These are phyloP conservation scores for Microctonus hyperodae DNA, from an alignment of 2,888 invertebrate genomes.

Conservation along the genomic window DNA sequence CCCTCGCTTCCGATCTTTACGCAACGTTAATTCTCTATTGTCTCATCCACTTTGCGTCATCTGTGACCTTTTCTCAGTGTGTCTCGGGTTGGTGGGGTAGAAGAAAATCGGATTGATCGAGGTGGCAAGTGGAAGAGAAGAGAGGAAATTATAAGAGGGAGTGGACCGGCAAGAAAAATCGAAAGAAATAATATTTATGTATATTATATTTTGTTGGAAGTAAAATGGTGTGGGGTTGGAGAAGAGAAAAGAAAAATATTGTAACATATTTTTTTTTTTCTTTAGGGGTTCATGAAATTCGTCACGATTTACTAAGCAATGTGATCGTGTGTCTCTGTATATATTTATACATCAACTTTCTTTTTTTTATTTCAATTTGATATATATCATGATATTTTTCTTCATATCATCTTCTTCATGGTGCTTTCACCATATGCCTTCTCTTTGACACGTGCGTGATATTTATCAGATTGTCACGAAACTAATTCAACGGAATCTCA, in stretches of 20 bases:
- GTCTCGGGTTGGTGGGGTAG: conserved; percentile 18
- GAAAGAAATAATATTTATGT: too few relatives aligned
- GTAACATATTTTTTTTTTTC: conserved; percentile 23
- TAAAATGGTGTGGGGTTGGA: conserved; percentile 20
- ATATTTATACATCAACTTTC: conserved; percentile 14
- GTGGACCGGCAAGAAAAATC: conserved; percentile 20
- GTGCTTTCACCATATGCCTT: not conserved
- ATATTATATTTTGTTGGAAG: too few relatives aligned
- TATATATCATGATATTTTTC: conserved; percentile 14
- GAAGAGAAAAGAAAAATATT: conserved; percentile 24
- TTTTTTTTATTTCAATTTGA: too few relatives aligned
- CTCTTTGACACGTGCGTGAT: conserved; percentile 24
- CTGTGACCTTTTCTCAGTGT: conserved; percentile 7
- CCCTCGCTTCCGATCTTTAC: conserved; percentile 37
- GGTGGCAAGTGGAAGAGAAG: conserved; percentile 11
- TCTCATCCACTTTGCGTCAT: conserved; percentile 34
- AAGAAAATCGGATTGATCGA: conserved; percentile 27
- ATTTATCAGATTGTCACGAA: conserved; percentile 29
- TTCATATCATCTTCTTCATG: conserved; percentile 3
- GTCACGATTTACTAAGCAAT: conserved; percentile 45
- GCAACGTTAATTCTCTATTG: conserved; percentile 47
- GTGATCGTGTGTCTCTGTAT: not conserved
- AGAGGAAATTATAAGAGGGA: not conserved
- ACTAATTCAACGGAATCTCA: conserved; percentile 30
- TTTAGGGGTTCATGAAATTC: conserved; percentile 39